Evolutionary conservation across 2,888 invertebrate genomes (phyloP).

Genomic region (Lymantria monacha): DNA sequence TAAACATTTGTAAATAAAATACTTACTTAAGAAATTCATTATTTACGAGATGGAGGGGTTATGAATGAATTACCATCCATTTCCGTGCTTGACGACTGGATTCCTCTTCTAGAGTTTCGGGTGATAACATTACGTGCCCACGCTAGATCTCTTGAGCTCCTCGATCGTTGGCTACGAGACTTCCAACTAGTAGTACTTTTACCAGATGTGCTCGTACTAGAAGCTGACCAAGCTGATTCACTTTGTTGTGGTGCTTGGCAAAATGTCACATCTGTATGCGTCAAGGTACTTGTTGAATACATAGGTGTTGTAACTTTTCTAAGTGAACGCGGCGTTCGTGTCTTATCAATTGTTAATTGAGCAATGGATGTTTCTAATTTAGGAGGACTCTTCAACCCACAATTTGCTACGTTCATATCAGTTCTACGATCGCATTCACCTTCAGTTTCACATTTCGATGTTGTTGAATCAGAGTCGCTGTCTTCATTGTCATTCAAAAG

Average conservation of each 20-base stretch:
- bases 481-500: constrained; percentile 54
- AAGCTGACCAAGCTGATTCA: constrained; percentile 49
- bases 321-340: constrained; percentile 6
- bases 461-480: constrained; percentile 9
- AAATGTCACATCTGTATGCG: constrained; percentile 45
- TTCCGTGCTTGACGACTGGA: constrained; percentile 45
- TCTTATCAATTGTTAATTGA: constrained; percentile 51
- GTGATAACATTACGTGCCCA: constrained; percentile 61
- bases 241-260: constrained; percentile 36
- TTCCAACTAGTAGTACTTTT: constrained; percentile 50
- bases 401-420: constrained; percentile 15
- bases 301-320: constrained; percentile 26
- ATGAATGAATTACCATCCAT: constrained; percentile 49
- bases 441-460: constrained; percentile 29
- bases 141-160: constrained; percentile 52
- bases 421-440: constrained; percentile 14
- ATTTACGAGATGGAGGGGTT: constrained; percentile 36
- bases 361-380: constrained; percentile 61
- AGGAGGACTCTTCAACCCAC: constrained; percentile 53
- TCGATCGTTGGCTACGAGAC: constrained; percentile 41
- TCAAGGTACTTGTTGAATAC: constrained; percentile 53
- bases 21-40: constrained; percentile 23
- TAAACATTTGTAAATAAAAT: constrained; percentile 39
- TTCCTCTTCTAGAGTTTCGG: constrained; percentile 23
- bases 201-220: constrained; percentile 43